Percentiles rank a stretch among this genome's conserved stretches.
Evolutionary conservation across 2,888 invertebrate genomes (phyloP).

Genomic region (Atrina japonica): DNA sequence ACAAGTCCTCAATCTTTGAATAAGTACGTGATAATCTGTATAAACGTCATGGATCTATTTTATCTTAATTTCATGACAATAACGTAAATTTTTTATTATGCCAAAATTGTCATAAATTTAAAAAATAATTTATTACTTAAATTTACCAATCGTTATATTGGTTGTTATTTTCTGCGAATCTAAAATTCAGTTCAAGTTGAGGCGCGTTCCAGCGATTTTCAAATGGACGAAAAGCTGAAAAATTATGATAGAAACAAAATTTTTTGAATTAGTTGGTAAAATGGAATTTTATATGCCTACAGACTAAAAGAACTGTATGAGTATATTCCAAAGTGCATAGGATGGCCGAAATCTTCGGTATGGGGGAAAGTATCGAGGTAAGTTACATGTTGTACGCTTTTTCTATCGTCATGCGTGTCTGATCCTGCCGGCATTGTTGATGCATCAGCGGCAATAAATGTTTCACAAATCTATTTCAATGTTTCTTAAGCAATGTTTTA

Average conservation of each 20-base stretch:
- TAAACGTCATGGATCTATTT: no score
- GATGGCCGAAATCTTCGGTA: constrained; percentile 48
- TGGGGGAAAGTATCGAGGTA: constrained; percentile 65
- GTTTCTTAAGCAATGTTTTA: not conserved
- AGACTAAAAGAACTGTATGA: not conserved
- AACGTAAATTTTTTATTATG: no score
- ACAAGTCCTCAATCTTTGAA: no score
- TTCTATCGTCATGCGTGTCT: constrained; percentile 17
- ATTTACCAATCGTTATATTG: not conserved
- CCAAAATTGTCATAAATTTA: not conserved
- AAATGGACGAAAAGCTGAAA: constrained; percentile 36
- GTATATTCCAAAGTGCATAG: constrained; percentile 7
- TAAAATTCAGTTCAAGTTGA: constrained; percentile 57
- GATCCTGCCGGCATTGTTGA: constrained; percentile 16
- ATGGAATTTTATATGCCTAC: not conserved
- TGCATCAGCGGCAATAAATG: not conserved
- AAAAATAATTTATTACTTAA: no score
- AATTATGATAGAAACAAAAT: not conserved
- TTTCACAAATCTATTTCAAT: not conserved
- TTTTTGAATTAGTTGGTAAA: no score
- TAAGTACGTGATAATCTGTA: no score
- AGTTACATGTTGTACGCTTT: constrained; percentile 41
- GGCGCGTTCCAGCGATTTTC: constrained; percentile 60
- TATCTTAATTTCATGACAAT: no score
- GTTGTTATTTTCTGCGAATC: constrained; percentile 26